Base-by-base conservation (phyloP, 2,888 invertebrate species). In the Drosophila mercatorum region DNA sequence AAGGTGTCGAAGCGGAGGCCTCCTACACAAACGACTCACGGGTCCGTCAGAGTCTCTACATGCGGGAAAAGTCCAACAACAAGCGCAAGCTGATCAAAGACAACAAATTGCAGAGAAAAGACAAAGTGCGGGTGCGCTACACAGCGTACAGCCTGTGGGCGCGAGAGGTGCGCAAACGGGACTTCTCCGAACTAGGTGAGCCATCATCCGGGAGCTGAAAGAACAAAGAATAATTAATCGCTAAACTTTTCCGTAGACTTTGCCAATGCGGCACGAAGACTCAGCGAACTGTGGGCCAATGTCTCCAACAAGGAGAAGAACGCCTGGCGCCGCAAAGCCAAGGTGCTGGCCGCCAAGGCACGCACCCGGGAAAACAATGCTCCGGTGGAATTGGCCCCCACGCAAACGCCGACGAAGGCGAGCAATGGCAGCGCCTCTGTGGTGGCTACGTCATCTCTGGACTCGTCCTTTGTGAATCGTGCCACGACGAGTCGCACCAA, bases 131-230 rank as follows among this genome's bases (percentile, higher is more conserved):
- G 93, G 95, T 96, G 0, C 94, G 97, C 58, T 96, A 96, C 75
- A 97, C 98, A 0, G 98, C 98, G 0, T 98, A 98, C 92, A 97
- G 97, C 95, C 94, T 98, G 90, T 98, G 97, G 97, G 96, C 97
- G 0, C 96, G 96, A 80, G 97, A 97, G 84, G 95, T 96, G 22
- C 94, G 97, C 46, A 95, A 96, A 72, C 77, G 79, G 0, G 89
- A 86, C 31, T 80, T 87, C 61, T 78, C 83, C 17, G 91, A 90
- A 65, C 58, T 90, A 46, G 90, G 90, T 90, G 75, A 75, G 68
- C 10, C 40, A 26, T 34, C 4, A 14, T 11, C 14, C 7, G 3
- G 8, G 1, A 44, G 1, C 8, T 7, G 7, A 34, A 3, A n/a
- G 1, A 11, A 26, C 17, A 26, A 53, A 22, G 22, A 22, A 38